These are phyloP conservation scores for Dermatemys mawii DNA, from an alignment of 2,113 vertebrate genomes.

Conservation along the genomic window DNA sequence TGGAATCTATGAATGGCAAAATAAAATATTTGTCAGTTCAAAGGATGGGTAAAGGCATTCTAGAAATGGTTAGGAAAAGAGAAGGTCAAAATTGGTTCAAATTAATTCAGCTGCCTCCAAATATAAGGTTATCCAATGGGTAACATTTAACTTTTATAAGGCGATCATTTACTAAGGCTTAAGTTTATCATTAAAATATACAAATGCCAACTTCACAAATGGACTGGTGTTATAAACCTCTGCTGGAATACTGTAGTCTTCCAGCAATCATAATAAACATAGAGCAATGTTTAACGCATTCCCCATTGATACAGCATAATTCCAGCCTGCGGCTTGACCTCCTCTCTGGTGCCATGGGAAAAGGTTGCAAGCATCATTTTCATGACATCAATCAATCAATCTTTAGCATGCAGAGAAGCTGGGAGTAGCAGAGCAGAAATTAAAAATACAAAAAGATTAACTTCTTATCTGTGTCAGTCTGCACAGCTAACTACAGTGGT, in stretches of 20 bases:
- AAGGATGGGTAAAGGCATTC: neutral
- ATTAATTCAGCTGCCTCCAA: neutral
- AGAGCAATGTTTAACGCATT: neutral
- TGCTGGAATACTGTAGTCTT: neutral
- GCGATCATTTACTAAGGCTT: neutral
- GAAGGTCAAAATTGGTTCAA: neutral
- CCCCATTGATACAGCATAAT: neutral
- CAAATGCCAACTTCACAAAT: neutral
- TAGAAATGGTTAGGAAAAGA: neutral
- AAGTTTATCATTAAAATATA: neutral
- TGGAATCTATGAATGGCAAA: neutral
- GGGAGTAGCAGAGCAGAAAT: neutral
- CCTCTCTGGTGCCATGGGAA: accelerated
- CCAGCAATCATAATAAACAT: neutral
- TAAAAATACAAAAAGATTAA: neutral
- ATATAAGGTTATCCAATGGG: neutral
- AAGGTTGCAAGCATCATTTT: neutral
- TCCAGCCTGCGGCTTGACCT: neutral
- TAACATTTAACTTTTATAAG: neutral
- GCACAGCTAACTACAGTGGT: neutral
- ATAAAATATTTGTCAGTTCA: neutral
- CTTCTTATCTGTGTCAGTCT: neutral
- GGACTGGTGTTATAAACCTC: neutral
- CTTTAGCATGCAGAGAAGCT: neutral
- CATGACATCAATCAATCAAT: neutral